Conservation (phyloP, 1,140 invertebrate genomes). For the Maconellicoccus hirsutus region DNA sequence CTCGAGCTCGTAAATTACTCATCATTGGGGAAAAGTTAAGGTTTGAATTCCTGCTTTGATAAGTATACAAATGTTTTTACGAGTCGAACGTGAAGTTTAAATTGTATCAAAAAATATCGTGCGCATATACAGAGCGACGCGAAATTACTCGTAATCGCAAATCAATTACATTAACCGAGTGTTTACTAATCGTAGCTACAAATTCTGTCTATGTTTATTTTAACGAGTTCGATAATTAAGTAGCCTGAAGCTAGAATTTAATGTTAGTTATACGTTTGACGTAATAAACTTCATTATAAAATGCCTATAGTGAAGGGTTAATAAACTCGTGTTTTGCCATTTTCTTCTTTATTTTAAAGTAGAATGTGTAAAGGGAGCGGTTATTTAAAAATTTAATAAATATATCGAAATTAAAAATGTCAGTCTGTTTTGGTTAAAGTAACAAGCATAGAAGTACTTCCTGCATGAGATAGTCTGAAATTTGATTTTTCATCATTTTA, state of each 20-base stretch:
- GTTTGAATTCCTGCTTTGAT: neutral
- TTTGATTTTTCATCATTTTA: no score
- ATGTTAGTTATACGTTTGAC: neutral
- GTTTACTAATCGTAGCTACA: neutral
- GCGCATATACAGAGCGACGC: neutral
- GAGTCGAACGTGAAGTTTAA: neutral
- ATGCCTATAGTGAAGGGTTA: neutral
- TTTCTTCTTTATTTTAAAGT: neutral
- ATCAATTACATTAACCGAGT: neutral
- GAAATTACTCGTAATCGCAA: neutral
- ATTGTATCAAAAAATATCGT: neutral
- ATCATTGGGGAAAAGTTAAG: neutral
- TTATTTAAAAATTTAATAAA: no score
- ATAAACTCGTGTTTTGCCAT: neutral
- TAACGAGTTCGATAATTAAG: neutral
- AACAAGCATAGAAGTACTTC: no score
- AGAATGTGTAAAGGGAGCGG: no score
- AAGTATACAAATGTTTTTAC: neutral
- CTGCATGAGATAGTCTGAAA: no score
- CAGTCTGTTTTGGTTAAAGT: no score
- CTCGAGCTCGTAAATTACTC: constrained; percentile 3
- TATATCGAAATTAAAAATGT: no score
- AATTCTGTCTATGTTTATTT: neutral
- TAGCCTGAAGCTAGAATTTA: neutral
- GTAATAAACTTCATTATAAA: neutral